Base-by-base conservation (phyloP, 2,113 vertebrate species). In the Eulacestoma nigropectus region DNA sequence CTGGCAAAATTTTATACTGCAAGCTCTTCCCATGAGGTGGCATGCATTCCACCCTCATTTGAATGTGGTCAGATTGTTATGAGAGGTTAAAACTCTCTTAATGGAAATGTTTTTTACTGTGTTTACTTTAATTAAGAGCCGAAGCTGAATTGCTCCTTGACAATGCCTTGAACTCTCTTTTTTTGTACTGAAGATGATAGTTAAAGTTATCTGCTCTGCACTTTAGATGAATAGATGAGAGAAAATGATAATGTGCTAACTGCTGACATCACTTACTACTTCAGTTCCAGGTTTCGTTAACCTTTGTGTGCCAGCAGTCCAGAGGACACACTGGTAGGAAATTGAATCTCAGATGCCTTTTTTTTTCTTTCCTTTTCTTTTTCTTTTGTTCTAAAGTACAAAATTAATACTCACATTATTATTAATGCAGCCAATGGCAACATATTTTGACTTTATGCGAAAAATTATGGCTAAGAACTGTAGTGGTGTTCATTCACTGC, bases 121-220 rank as follows among this genome's bases (percentile, higher is more conserved):
- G n/a, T 97, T 97, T 97, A 95, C 52, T 96, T 95, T 97, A 83
- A 97, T 96, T 97, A 96, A 95, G 64, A 96, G 79, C 39, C 50
- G 27, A 5, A 63, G 44, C 84, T 93, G 50, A 84, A 90, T 57
- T 82, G 39, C 59, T 75, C 53, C 72, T 88, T 93, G 44, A 13
- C 64, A 86, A 86, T 87, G 35, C 56, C 67, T 95, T 96, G 94
- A 96, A 95, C 96, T 82, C 44, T 42, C 0, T 2, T 73, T 46
- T 47, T 52, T 65, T 72, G n/a, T 26, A 30, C 20, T 90, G 90
- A 96, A 96, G 73, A 77, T 19, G 7, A 69, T 68, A 18, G 81
- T 44, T 83, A 75, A 53, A 70, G 85, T 90, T 93, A 91, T 89
- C 30, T 39, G 39, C 35, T 84, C 79, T 80, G 37, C 30, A 49